Evolutionary conservation across 2,797 vertebrate species (phyloP).

Genomic region (Falco peregrinus): DNA sequence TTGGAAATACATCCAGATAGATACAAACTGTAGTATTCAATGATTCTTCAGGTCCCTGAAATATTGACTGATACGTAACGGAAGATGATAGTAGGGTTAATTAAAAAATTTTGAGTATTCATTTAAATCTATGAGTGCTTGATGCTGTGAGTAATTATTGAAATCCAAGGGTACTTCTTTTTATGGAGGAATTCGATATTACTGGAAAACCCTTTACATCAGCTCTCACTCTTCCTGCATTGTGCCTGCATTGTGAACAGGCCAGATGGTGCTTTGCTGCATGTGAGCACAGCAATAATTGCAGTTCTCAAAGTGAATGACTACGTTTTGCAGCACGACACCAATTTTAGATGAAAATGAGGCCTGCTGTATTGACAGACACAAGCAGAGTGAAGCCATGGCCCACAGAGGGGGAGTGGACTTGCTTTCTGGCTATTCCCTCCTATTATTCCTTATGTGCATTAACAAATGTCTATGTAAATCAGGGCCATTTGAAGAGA

Average conservation of each 20-base stretch:
- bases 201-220: conserved; percentile 37
- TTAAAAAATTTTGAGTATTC: conserved; percentile 20
- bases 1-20: background rate
- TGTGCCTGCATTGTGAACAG: conserved; percentile 49
- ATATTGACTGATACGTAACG: conserved; percentile 14
- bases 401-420: conserved; percentile 39
- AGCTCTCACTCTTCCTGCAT: conserved; percentile 49
- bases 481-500: background rate
- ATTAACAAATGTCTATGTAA: conserved; percentile 37
- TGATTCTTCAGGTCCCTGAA: conserved; percentile 19
- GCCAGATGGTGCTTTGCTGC: conserved; percentile 63
- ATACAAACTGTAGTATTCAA: background rate
- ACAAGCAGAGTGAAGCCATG: conserved; percentile 5
- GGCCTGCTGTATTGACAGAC: conserved; percentile 43
- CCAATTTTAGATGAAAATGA: conserved; percentile 65
- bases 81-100: conserved; percentile 6
- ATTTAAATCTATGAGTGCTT: conserved; percentile 8
- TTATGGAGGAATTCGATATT: conserved; percentile 58
- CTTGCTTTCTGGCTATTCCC: conserved; percentile 40
- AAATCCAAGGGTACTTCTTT: conserved; percentile 50
- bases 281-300: conserved; percentile 65
- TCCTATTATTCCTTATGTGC: conserved; percentile 29
- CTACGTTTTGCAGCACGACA: conserved; percentile 66
- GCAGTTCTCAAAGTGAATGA: conserved; percentile 50
- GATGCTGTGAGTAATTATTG: conserved; percentile 45